Percentiles rank a stretch among this genome's conserved stretches.
Conservation (phyloP, 2,113 vertebrate species). For the Anhinga anhinga region DNA sequence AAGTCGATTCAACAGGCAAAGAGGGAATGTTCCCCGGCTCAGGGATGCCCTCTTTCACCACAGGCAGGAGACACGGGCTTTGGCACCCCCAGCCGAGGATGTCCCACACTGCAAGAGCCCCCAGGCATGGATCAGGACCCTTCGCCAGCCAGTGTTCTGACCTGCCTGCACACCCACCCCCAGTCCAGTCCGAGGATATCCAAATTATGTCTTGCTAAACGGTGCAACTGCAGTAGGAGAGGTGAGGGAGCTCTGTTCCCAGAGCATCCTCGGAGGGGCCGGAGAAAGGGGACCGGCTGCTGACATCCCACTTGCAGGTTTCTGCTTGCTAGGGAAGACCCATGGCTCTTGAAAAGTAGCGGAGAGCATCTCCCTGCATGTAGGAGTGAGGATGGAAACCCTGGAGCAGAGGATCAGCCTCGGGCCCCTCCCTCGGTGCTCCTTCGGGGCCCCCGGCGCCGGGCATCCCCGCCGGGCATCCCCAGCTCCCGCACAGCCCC, state of each 20-base stretch:
- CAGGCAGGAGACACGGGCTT: not conserved
- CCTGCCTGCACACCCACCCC: not conserved
- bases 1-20: not conserved
- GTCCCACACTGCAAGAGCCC: not conserved
- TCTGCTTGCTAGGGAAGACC: not conserved
- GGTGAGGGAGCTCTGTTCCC: not conserved
- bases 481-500: not conserved
- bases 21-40: not conserved
- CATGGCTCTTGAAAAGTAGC: not conserved
- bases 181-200: not conserved
- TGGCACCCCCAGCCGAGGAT: not conserved
- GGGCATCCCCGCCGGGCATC: not conserved
- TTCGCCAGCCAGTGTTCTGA: rapidly evolving
- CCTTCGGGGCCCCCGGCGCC: not conserved
- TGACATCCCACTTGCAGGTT: not conserved
- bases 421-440: not conserved
- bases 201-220: not conserved
- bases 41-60: not conserved
- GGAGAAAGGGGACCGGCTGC: rapidly evolving
- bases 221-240: not conserved
- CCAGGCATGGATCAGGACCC: not conserved
- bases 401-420: not conserved
- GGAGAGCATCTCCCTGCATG: not conserved
- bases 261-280: not conserved
- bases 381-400: not conserved